These are phyloP conservation scores for Apotomis turbidana DNA, from an alignment of 2,888 invertebrate species.

Conservation along the genomic window DNA sequence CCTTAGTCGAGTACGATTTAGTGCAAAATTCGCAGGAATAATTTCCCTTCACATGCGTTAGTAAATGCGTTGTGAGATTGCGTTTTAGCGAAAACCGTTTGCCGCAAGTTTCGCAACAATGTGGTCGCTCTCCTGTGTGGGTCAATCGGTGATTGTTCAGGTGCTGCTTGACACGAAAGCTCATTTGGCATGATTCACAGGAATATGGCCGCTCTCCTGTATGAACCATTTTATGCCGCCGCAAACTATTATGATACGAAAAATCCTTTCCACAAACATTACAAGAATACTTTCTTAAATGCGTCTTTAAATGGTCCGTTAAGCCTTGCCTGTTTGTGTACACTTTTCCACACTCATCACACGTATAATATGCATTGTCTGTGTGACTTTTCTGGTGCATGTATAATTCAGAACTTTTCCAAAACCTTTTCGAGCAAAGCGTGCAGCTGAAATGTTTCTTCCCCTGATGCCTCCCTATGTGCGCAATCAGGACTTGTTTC, in stretches of 20 bases:
- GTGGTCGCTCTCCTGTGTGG: slow-evolving; percentile 20
- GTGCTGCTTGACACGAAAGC: slow-evolving; percentile 16
- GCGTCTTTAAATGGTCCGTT: slow-evolving; percentile 14
- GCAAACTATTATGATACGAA: slow-evolving; percentile 3
- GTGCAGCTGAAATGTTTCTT: slow-evolving; percentile 15
- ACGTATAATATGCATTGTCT: not conserved
- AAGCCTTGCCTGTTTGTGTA: slow-evolving; percentile 1
- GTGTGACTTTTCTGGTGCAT: slow-evolving; percentile 6
- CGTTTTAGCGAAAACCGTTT: slow-evolving; percentile 9
- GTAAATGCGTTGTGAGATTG: slow-evolving; percentile 14
- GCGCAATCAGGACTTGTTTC: slow-evolving; percentile 4
- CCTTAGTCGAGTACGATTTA: slow-evolving; percentile 20
- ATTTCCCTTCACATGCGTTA: slow-evolving; percentile 4
- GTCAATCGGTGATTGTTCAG: slow-evolving; percentile 1
- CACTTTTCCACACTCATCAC: slow-evolving; percentile 8
- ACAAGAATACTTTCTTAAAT: not conserved
- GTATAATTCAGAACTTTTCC: not conserved
- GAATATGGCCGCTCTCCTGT: slow-evolving; percentile 7
- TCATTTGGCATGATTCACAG: slow-evolving; percentile 11
- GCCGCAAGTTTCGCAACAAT: slow-evolving; percentile 24
- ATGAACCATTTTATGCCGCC: slow-evolving; percentile 4
- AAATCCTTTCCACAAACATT: slow-evolving; percentile 11
- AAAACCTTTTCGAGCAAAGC: slow-evolving; percentile 16
- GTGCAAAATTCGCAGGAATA: slow-evolving; percentile 16
- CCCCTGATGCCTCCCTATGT: slow-evolving; percentile 15